These are phyloP conservation scores for Tinamus major DNA, from an alignment of 2,797 vertebrate genomes.

Conservation along the genomic window DNA sequence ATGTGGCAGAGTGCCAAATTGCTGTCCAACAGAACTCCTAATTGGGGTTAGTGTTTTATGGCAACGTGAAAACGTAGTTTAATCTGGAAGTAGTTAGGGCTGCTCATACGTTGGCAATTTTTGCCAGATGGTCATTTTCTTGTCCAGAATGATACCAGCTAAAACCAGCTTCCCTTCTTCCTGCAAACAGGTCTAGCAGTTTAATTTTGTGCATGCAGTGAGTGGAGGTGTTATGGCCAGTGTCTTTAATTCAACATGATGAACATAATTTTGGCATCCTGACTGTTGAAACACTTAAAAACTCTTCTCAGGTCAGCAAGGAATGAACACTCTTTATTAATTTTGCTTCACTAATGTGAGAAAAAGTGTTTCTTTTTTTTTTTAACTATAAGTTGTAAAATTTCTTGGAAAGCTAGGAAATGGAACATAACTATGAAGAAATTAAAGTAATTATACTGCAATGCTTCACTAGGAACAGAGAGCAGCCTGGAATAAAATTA, in stretches of 20 bases:
- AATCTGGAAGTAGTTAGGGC: conserved; percentile 84
- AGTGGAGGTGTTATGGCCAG: not conserved
- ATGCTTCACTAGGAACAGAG: conserved; percentile 49
- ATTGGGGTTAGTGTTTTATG: conserved; percentile 81
- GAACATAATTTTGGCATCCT: not conserved
- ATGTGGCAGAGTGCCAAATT: conserved; percentile 85
- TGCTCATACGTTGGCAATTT: conserved; percentile 69
- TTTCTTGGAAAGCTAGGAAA: conserved; percentile 64
- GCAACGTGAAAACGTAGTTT: conserved; percentile 83
- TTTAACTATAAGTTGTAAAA: conserved; percentile 63
- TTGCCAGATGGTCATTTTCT: conserved; percentile 53
- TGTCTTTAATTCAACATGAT: not conserved
- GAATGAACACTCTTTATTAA: conserved; percentile 2
- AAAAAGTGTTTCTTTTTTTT: not conserved
- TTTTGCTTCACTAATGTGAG: conserved; percentile 6
- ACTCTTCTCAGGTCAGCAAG: not conserved
- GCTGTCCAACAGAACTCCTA: conserved; percentile 80
- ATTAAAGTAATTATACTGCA: conserved; percentile 69
- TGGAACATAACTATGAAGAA: conserved; percentile 63
- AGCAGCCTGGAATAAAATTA: conserved; percentile 62
- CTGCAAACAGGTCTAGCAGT: conserved; percentile 6
- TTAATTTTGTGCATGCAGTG: not conserved
- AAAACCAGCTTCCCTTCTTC: not conserved
- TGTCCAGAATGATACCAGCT: conserved; percentile 27
- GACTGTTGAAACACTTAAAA: not conserved